These are phyloP conservation scores for Porites evermanni DNA, from an alignment of 92 coral and sea anemone species.

Conservation along the genomic window DNA sequence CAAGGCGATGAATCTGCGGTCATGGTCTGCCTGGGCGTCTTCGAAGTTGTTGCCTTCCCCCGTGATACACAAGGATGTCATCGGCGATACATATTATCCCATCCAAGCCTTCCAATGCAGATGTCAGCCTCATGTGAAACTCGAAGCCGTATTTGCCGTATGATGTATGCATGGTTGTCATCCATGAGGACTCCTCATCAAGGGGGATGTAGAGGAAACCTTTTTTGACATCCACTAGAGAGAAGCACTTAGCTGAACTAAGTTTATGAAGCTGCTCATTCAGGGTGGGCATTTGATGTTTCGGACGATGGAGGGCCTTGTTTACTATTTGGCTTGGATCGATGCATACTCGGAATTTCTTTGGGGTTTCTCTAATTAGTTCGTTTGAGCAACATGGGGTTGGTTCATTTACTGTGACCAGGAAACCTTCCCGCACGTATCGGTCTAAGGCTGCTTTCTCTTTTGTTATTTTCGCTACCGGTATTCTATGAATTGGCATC, in stretches of 20 bases:
- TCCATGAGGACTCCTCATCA: conserved; percentile 56
- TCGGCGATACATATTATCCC: conserved; percentile 57
- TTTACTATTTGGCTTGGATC: conserved; percentile 60
- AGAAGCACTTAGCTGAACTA: conserved; percentile 27
- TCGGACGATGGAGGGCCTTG: conserved; percentile 47
- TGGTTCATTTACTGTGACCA: conserved; percentile 42
- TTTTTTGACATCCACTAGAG: conserved; percentile 11
- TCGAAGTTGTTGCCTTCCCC: conserved; percentile 53
- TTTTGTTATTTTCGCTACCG: too few relatives aligned
- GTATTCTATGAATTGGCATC: too few relatives aligned
- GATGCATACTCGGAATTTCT: conserved; percentile 32
- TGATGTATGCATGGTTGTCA: conserved; percentile 60
- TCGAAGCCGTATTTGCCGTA: conserved; percentile 47
- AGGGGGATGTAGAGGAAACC: conserved; percentile 46
- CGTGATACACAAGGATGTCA: conserved; percentile 58
- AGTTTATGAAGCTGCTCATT: conserved; percentile 47
- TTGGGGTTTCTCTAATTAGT: conserved; percentile 48
- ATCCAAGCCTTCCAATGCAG: background rate
- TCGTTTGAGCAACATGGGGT: conserved; percentile 49
- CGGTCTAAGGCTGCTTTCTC: too few relatives aligned
- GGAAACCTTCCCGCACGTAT: conserved; percentile 15
- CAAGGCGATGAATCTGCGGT: conserved; percentile 49
- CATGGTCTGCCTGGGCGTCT: conserved; percentile 63
- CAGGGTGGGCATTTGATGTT: conserved; percentile 30
- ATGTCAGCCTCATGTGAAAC: conserved; percentile 5